Evolutionary conservation across 2,888 invertebrate genomes (phyloP).

Genomic region (Apotomis turbidana): DNA sequence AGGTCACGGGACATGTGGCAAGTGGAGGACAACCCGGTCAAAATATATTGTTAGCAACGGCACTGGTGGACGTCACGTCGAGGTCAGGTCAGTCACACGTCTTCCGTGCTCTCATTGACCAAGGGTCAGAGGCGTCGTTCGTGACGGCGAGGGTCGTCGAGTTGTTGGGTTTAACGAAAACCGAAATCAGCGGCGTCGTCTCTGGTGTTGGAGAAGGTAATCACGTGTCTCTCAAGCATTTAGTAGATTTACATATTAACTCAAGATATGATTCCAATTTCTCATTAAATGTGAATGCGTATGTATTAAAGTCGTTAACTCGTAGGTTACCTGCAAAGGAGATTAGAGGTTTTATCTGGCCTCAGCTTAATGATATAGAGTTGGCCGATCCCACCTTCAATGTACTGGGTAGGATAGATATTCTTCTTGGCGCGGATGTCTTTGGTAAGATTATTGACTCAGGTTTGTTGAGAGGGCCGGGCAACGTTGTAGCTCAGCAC

Average conservation of each 20-base stretch:
- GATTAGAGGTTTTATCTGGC: conserved; percentile 3
- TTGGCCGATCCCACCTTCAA: conserved; percentile 14
- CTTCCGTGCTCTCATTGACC: conserved; percentile 34
- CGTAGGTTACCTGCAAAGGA: conserved; percentile 7
- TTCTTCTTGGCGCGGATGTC: conserved; percentile 18
- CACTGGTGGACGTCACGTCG: conserved; percentile 28
- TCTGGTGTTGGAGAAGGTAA: conserved; percentile 18
- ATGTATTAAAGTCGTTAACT: conserved; percentile 16
- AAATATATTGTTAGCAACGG: conserved; percentile 28
- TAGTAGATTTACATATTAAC: conserved; percentile 8
- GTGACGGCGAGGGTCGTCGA: conserved; percentile 22
- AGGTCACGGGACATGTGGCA: conserved; percentile 17
- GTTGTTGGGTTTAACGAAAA: conserved; percentile 11
- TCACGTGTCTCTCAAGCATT: not conserved
- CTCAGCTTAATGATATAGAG: conserved; percentile 3
- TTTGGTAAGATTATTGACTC: conserved; percentile 17
- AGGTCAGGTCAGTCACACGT: conserved; percentile 20
- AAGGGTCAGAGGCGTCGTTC: conserved; percentile 32
- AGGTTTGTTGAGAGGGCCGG: conserved; percentile 18
- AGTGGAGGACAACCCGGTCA: conserved; percentile 17
- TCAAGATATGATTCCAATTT: conserved; percentile 16
- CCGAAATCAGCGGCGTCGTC: conserved; percentile 21
- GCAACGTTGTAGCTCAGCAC: conserved; percentile 3
- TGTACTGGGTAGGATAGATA: conserved; percentile 9
- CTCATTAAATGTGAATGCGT: conserved; percentile 6